Base-by-base conservation (phyloP, 2,113 vertebrate species). In the Alethe castanea region DNA sequence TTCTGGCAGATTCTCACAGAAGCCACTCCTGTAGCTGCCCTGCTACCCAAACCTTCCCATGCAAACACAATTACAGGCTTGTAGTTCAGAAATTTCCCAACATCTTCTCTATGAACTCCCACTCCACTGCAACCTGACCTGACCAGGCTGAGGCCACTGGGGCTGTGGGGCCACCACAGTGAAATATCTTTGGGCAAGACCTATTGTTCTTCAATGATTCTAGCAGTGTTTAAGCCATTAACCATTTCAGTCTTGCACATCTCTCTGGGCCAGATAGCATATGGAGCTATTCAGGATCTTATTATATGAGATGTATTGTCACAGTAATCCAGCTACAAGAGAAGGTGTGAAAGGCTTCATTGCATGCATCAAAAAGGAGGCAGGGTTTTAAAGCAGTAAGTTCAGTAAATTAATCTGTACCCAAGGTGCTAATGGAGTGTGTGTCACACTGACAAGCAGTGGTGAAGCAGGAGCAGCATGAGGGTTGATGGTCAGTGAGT, bases 91-190 rank as follows among this genome's bases (percentile, higher is more conserved):
- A 57, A 38, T 44, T 56, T 70, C n/a, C 64, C 31, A 81, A 3
- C 19, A 57, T 7, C 11, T 84, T 86, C 54, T 53, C n/a, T n/a
- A 4, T 19, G 28, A 80, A 47, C 5, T 56, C 12, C 4, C 4
- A 24, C 48, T 24, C 45, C 0, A 1, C 29, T 0, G 1, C 13
- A 45, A 13, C 16, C 31, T 73, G 40, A 50, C 24, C n/a, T 40
- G 87, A 52, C 13, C 33, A 29, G 26, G 10, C 45, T 64, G 67
- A 86, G 60, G 57, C 10, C 11, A 9, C 19, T 2, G 45, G 48
- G 36, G 6, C 42, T 69, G 40, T 56, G 24, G 26, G 33, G 91
- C 18, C 4, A 78, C 12, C 22, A 20, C 7, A 3, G 12, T 19
- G 31, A 35, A 20, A 23, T 7, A 9, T 42, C 10, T 52, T 62